Conservation (phyloP, 2,797 vertebrate genomes). For the Neosalanx taihuensis region DNA sequence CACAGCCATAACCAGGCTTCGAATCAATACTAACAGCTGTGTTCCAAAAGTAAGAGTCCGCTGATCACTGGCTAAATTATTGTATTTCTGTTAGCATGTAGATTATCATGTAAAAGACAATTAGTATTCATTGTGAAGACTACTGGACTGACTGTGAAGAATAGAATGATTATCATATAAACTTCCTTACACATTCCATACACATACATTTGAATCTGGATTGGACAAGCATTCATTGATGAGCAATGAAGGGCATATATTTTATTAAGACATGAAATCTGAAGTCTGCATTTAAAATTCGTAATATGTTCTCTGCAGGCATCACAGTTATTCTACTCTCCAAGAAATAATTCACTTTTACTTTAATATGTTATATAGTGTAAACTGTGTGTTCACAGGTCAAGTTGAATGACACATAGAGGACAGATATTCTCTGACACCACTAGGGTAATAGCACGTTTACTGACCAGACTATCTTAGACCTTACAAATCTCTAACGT, state of each 20-base stretch:
- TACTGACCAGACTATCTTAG: conserved; percentile 33
- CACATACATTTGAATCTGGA: conserved; percentile 12
- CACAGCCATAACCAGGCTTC: conserved; percentile 2
- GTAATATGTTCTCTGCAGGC: conserved; percentile 14
- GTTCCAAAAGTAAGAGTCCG: not conserved
- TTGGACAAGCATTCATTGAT: conserved; percentile 10
- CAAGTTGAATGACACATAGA: conserved; percentile 24
- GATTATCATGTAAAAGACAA: not conserved
- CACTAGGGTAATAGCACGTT: conserved; percentile 21
- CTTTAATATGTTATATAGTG: conserved; percentile 17
- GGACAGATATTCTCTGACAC: conserved; percentile 37
- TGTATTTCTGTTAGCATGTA: not conserved
- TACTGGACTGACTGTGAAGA: not conserved
- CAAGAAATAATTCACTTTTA: not conserved
- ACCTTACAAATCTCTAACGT: conserved; percentile 13
- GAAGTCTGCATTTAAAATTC: conserved; percentile 18
- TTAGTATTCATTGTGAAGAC: not conserved
- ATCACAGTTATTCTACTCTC: not conserved
- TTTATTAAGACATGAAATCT: conserved; percentile 24
- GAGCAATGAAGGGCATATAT: not conserved
- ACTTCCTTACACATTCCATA: not conserved
- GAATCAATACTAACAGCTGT: not conserved
- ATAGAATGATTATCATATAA: not conserved
- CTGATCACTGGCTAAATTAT: not conserved
- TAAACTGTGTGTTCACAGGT: conserved; percentile 5